Percentiles rank a stretch among this genome's conserved stretches.
Conservation (phyloP, 2,113 vertebrate species). For the Stigmatopora nigra region DNA sequence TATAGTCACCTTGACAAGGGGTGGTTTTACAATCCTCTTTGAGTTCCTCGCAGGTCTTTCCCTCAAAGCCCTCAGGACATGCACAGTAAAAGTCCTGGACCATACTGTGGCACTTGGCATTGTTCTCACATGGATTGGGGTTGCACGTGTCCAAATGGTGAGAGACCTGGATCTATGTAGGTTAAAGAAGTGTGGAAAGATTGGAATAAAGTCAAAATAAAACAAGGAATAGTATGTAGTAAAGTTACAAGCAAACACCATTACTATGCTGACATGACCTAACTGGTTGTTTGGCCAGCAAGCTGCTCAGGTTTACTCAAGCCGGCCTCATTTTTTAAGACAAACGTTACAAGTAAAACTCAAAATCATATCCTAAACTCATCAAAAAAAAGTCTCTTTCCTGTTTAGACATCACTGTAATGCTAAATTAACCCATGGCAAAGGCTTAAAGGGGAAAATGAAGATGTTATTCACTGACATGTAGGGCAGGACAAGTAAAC, state of each 20-base stretch:
- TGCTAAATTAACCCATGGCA: constrained; percentile 33
- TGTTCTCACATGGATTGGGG: constrained; percentile 85
- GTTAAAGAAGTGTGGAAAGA: background rate
- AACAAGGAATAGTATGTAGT: too few relatives aligned
- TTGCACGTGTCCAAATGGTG: constrained; percentile 73
- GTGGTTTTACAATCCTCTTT: constrained; percentile 79
- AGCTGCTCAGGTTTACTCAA: constrained; percentile 40
- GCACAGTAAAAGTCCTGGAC: constrained; percentile 90
- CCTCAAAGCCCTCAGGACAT: constrained; percentile 82
- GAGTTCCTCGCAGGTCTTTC: constrained; percentile 84
- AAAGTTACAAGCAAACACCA: background rate
- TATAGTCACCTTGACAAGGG: constrained; percentile 79
- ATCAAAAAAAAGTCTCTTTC: constrained; percentile 44
- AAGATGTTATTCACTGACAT: background rate
- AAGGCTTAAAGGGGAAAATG: constrained; percentile 1
- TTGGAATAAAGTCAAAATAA: background rate
- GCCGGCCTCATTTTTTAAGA: constrained; percentile 18
- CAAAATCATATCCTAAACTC: constrained; percentile 47
- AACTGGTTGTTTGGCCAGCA: constrained; percentile 8
- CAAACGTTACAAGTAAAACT: constrained; percentile 45
- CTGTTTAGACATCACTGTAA: constrained; percentile 28
- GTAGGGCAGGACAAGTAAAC: background rate
- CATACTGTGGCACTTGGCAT: constrained; percentile 82
- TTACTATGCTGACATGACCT: background rate
- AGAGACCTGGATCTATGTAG: constrained; percentile 72